phyloP scores from a whole-genome alignment of 2,888 invertebrate genomes.

The Sericinus montela region DNA sequence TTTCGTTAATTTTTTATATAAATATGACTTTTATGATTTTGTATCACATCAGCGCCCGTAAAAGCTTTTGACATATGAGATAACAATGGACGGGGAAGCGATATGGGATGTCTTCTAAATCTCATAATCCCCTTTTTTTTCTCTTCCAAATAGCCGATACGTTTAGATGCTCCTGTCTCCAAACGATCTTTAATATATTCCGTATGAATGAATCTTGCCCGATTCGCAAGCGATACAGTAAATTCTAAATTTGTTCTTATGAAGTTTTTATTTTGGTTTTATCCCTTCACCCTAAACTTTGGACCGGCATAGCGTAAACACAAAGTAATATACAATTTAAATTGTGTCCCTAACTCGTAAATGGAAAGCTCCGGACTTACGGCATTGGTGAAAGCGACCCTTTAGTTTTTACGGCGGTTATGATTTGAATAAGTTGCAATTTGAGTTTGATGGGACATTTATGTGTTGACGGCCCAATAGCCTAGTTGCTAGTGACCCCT shows the following conservation, averaged over 20 bases:
- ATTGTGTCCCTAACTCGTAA: constrained; percentile 54
- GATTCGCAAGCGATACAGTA: constrained; percentile 42
- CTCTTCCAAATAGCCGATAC: constrained; percentile 13
- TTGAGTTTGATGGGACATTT: constrained; percentile 5
- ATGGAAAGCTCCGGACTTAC: constrained; percentile 37
- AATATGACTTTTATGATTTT: too few relatives aligned
- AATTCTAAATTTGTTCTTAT: constrained; percentile 46
- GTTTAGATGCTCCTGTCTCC: constrained; percentile 11
- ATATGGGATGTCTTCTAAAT: constrained; percentile 7
- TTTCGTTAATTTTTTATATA: too few relatives aligned
- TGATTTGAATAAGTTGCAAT: constrained; percentile 27
- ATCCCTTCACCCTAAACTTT: constrained; percentile 40
- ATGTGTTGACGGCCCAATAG: too few relatives aligned
- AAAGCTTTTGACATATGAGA: neutral
- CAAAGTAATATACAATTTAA: constrained; percentile 63
- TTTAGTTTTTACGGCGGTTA: constrained; percentile 54
- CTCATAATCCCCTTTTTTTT: constrained; percentile 12
- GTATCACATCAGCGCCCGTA: neutral
- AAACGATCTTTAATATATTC: constrained; percentile 24
- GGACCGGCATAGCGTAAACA: constrained; percentile 34
- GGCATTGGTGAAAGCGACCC: constrained; percentile 33
- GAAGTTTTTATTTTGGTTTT: constrained; percentile 48
- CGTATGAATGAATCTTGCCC: constrained; percentile 31
- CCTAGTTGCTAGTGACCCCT: too few relatives aligned
- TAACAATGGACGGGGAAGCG: constrained; percentile 3